Base-by-base conservation (phyloP, 2,888 invertebrate genomes). In the Sinelater perroti region DNA sequence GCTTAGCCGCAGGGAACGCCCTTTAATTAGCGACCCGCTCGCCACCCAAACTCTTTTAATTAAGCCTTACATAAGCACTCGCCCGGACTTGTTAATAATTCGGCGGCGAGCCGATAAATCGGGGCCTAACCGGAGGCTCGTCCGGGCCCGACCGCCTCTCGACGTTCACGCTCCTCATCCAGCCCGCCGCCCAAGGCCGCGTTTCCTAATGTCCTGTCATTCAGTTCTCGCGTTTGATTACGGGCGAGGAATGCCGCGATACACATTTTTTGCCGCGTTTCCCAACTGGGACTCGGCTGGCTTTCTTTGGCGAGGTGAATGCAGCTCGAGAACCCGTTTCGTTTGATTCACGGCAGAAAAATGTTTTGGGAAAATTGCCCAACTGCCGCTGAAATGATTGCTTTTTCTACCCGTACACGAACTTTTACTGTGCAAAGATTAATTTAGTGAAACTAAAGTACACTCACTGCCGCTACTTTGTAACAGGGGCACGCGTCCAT, bases 151-250 rank as follows among this genome's bases (percentile, higher is more conserved):
- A 35, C 16, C 16, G 4, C 35, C 18, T 16, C 17, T 24, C 26
- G 14, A 18, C 18, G 18, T n/a, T 44, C 26, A 26, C 14, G 17
- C 26, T 44, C 44, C 16, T 44, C 44, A 40, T 44, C 16, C n/a
- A 10, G 18, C 16, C 30, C 18, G n/a, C n/a, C 20, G 24, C 8
- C 40, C 44, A 44, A 44, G 44, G 44, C 44, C 18, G 44, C 10
- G 18, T 44, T 44, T 44, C 44, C 8, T 11, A 44, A 44, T 16
- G 30, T 44, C 44, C 44, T 44, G 44, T 44, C 44, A 44, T 28
- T 44, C 44, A 44, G 26, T 44, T 28, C 30, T 28, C 11, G 16
- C 18, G 30, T 16, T 44, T 44, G 44, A 44, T 44, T 44, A 44
- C 16, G 14, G 14, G 14, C 11, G 17, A 28, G 44, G 44, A 28